Evolutionary conservation across 2,888 invertebrate genomes (phyloP).

Genomic region (Trichopoda pennipes): DNA sequence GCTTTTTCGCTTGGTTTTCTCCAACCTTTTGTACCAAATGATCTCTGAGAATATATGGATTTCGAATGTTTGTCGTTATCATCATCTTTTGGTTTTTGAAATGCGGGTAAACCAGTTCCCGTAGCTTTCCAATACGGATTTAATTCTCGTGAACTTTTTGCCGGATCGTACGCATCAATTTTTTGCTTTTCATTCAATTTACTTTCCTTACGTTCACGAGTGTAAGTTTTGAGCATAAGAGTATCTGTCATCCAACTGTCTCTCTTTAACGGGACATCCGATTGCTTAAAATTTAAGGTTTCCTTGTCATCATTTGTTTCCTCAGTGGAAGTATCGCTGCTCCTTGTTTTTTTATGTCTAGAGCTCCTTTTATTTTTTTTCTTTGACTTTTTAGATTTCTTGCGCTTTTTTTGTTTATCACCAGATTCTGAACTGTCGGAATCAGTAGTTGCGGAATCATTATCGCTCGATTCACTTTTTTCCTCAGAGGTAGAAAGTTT

Average conservation of each 20-base stretch:
- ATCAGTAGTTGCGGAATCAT: constrained; percentile 56
- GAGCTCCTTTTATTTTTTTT: constrained; percentile 28
- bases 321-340: constrained; percentile 17
- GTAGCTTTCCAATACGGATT: constrained; percentile 97
- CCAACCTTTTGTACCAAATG: constrained; percentile 52
- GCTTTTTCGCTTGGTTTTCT: constrained; percentile 48
- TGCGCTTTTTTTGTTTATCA: constrained; percentile 22
- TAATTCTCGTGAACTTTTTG: constrained; percentile 88
- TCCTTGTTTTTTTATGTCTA: constrained; percentile 13
- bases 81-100: constrained; percentile 80
- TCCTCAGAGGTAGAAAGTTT: constrained; percentile 45
- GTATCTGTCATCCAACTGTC: constrained; percentile 91
- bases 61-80: constrained; percentile 55
- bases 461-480: constrained; percentile 24
- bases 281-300: constrained; percentile 83
- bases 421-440: constrained; percentile 56
- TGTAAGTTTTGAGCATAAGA: constrained; percentile 79
- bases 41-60: constrained; percentile 3
- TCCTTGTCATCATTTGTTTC: constrained; percentile 8
- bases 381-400: constrained; percentile 60
- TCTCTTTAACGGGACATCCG: constrained; percentile 78
- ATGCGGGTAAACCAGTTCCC: constrained; percentile 89
- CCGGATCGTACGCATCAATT: constrained; percentile 85
- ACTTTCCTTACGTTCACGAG: constrained; percentile 80
- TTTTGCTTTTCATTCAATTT: constrained; percentile 82